Base-by-base conservation (phyloP, 2,888 invertebrate species). In the Oxystoma pomonae region DNA sequence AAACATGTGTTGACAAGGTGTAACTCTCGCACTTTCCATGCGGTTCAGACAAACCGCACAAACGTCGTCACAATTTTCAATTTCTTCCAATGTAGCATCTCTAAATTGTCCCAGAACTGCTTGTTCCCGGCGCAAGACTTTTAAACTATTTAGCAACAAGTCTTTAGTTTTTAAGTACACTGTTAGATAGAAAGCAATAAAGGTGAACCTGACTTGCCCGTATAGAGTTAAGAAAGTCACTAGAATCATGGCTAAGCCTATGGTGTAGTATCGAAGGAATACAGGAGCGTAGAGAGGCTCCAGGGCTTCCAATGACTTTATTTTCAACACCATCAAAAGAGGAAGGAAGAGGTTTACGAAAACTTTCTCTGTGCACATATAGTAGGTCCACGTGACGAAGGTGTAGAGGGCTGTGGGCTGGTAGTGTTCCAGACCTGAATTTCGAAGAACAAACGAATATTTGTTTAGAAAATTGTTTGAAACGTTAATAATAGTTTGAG, bases 1-100 rank as follows among this genome's bases (percentile, higher is more conserved):
- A 79, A 91, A 92, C 75, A 89, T 84, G 75, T 92, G 92, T 58
- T 89, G 89, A 74, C 92, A 92, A 0, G 91, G 91, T 0, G 91
- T 91, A 9, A 91, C 86, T 51, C 91, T 82, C 0, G 91, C 91
- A 5, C 86, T 84, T 59, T 81, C 81, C 90, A 91, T 90, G 1
- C 81, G 75, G 66, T 85, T 87, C 50, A 92, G 82, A 72, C 92
- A 92, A 1, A 92, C 90, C 0, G 91, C 90, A 75, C 92, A 92
- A 0, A 91, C 89, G 71, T 92, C 91, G 71, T 91, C 90, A 64
- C 88, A 84, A 55, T 84, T 84, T 12, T 83, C 81, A 51, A 92
- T 83, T 73, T 91, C 91, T 9, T 86, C 86, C 0, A 76, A 63
- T 1, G 87, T 87, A 19, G 91, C 91, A 9, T 84, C 82, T 53